Percentiles rank a stretch among this genome's conserved stretches.
Conservation (phyloP, 2,113 vertebrate species). For the Picathartes gymnocephalus region DNA sequence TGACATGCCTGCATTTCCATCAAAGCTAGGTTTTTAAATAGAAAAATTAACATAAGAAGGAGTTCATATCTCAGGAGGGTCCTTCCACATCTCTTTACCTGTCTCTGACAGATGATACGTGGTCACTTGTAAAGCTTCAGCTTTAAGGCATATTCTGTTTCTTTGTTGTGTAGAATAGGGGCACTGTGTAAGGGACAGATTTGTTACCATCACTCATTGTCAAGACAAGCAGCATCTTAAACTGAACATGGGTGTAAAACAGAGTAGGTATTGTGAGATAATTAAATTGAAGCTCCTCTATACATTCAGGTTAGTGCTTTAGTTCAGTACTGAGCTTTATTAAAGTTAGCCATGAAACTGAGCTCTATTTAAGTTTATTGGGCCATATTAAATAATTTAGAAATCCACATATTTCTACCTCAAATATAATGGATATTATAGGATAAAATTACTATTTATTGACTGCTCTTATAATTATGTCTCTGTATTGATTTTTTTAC, state of each 20-base stretch:
- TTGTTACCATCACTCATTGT: not conserved
- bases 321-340: not conserved
- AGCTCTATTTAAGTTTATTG: not conserved
- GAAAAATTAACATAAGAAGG: not conserved
- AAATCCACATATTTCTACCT: not conserved
- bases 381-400: not conserved
- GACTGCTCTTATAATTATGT: not conserved
- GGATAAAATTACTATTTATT: not conserved
- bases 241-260: not conserved
- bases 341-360: not conserved
- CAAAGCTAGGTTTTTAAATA: not conserved
- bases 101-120: not conserved
- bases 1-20: not conserved
- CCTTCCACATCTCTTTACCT: not conserved
- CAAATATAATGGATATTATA: not conserved
- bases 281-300: not conserved
- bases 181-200: not conserved
- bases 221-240: not conserved
- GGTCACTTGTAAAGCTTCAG: not conserved
- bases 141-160: not conserved
- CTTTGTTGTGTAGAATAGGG: not conserved
- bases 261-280: not conserved
- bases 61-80: not conserved
- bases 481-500: not conserved
- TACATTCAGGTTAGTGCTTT: not conserved